Base-by-base conservation (phyloP, 1,140 invertebrate species). In the Philotrypesis tridentata region DNA sequence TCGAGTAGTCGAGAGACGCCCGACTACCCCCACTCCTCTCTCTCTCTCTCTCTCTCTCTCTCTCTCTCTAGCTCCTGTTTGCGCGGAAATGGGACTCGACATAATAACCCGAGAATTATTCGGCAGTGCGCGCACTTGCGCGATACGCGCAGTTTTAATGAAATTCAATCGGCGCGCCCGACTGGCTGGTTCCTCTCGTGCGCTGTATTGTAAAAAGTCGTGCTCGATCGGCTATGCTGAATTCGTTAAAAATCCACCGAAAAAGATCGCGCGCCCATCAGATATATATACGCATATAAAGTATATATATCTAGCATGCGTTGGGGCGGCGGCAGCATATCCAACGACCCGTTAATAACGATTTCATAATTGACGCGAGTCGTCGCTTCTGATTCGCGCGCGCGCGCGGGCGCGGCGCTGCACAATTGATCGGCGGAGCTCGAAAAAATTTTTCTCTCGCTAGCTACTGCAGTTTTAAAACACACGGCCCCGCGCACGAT, bases 331-430 rank as follows among this genome's bases (percentile, higher is more conserved):
- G 1, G 37, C 40, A 11, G 14, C n/a, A n/a, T n/a, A n/a, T n/a
- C n/a, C n/a, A n/a, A n/a, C 23, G 40, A 73, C 23, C 40, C 43
- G 27, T 48, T 73, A 73, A 73, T 73, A 60, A 73, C 43, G 43
- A 73, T 73, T 73, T 61, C 61, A 75, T 75, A 60, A 75, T 48
- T 73, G 43, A 61, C 27, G 48, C 48, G 55, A 31, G n/a, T 65
- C 27, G 48, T 65, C 61, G 61, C 27, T 65, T 65, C 61, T 25
- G 61, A 65, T 65, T 65, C 61, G 61, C 61, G 61, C 61, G n/a
- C n/a, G n/a, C n/a, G n/a, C n/a, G n/a, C n/a, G n/a, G n/a, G n/a
- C n/a, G 9, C 61, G 12, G 25, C 25, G 11, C 4, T 55, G 48
- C 61, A 27, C 61, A 65, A 65, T 65, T 29, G 61, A 65, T 65